These are phyloP conservation scores for Lapara coniferarum DNA, from an alignment of 2,888 invertebrate genomes.

Conservation along the genomic window DNA sequence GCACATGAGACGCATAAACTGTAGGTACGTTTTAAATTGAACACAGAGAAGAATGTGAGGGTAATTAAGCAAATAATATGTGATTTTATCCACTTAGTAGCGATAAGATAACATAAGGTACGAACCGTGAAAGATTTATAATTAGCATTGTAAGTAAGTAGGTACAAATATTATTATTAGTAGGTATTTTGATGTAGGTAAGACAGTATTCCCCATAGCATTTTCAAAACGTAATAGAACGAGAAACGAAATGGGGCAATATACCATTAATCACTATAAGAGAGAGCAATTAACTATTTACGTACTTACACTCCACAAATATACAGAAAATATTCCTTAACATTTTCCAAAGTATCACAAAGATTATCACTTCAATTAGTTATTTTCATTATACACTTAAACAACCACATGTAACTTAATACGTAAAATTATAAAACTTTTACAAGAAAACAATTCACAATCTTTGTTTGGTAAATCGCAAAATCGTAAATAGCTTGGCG, in stretches of 20 bases:
- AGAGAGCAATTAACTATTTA: neutral
- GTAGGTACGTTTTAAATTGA: too few relatives aligned
- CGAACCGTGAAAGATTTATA: neutral
- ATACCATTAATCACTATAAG: neutral
- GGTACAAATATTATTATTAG: too few relatives aligned
- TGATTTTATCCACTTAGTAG: neutral
- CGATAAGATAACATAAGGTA: neutral
- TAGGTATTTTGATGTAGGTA: too few relatives aligned
- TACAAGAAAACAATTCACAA: neutral
- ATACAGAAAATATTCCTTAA: constrained; percentile 23
- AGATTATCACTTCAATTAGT: neutral
- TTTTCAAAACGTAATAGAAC: neutral
- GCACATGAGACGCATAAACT: too few relatives aligned
- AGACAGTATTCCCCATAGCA: too few relatives aligned
- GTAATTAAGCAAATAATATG: neutral
- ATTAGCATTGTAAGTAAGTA: too few relatives aligned
- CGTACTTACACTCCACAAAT: constrained; percentile 23
- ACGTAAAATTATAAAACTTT: neutral
- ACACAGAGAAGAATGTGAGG: neutral
- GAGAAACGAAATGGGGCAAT: neutral
- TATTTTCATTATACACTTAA: neutral
- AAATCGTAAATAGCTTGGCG: constrained; percentile 14
- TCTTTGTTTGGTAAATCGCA: neutral
- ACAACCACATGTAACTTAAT: neutral
- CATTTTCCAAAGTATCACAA: constrained; percentile 18